Percentiles rank a stretch among this genome's conserved stretches.
phyloP scores from a whole-genome alignment of 1,140 invertebrate genomes.

The Aplysia californica region DNA sequence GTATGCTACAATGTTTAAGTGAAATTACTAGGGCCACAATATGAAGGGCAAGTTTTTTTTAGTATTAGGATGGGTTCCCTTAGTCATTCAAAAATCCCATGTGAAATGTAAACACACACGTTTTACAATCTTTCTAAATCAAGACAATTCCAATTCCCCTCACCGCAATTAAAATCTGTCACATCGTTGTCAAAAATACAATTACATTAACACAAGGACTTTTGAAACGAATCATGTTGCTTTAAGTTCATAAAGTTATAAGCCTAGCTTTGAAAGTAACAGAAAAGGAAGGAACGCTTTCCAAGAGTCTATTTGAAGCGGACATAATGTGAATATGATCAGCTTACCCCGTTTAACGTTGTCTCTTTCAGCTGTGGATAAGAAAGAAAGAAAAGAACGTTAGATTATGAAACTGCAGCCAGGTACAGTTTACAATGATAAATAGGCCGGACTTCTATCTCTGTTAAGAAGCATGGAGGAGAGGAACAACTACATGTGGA shows the following conservation, averaged over 20 bases:
- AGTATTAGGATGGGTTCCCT: too few species aligned
- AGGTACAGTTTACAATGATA: not conserved
- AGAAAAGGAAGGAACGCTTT: not conserved
- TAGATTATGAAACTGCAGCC: not conserved
- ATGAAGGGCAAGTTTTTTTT: too few species aligned
- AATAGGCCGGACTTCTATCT: too few species aligned
- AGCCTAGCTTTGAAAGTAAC: not conserved
- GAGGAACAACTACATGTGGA: not conserved
- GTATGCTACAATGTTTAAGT: too few species aligned
- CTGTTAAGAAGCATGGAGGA: too few species aligned
- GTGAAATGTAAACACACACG: too few species aligned
- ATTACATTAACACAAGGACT: not conserved
- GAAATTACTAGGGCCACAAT: too few species aligned
- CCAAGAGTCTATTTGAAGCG: too few species aligned
- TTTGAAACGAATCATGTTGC: not conserved
- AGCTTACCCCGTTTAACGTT: slow-evolving; percentile 18
- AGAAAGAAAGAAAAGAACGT: not conserved
- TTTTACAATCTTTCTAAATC: too few species aligned
- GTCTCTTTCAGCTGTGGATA: slow-evolving; percentile 7
- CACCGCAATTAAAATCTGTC: too few species aligned
- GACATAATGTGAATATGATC: not conserved
- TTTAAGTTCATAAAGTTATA: not conserved
- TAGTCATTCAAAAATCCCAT: too few species aligned
- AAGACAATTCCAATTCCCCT: too few species aligned
- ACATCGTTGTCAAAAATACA: not conserved